Conservation (phyloP, 2,113 vertebrate genomes). For the Rana temporaria region DNA sequence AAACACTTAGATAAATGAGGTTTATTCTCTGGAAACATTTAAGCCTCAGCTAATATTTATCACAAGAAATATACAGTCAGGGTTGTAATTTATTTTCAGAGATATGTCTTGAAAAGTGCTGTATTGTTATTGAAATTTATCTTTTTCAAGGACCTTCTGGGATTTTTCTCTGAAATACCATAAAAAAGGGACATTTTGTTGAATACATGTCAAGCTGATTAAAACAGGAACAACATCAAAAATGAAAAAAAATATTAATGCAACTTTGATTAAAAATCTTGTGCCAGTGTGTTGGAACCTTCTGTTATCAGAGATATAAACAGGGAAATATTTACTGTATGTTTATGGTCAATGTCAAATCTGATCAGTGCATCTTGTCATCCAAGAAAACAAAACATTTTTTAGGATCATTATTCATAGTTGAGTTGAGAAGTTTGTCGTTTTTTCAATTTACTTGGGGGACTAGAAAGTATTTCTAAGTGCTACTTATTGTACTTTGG, state of each 20-base stretch:
- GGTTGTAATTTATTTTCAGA: slow-evolving; percentile 51
- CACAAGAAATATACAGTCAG: slow-evolving; percentile 46
- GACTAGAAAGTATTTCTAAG: too few species aligned
- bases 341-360: slow-evolving; percentile 47
- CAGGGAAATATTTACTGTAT: slow-evolving; percentile 42
- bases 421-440: slow-evolving; percentile 26
- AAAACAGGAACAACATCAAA: slow-evolving; percentile 21
- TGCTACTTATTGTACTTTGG: too few species aligned
- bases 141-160: slow-evolving; percentile 53
- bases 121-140: slow-evolving; percentile 57
- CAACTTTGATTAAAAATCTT: slow-evolving; percentile 46
- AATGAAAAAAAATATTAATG: not conserved
- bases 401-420: slow-evolving; percentile 30
- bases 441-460: slow-evolving; percentile 32
- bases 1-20: slow-evolving; percentile 55
- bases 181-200: slow-evolving; percentile 40
- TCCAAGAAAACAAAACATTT: slow-evolving; percentile 10
- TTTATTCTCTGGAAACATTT: slow-evolving; percentile 50
- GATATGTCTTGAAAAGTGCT: slow-evolving; percentile 56
- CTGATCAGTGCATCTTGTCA: slow-evolving; percentile 45
- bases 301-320: slow-evolving; percentile 34
- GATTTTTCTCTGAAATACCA: slow-evolving; percentile 27
- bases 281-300: slow-evolving; percentile 21
- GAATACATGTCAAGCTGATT: slow-evolving; percentile 35
- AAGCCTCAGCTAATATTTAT: slow-evolving; percentile 54